Evolutionary conservation across 2,888 invertebrate species (phyloP), one percentile per base, ranked within the genome.

Genomic region (Erannis defoliaria): DNA sequence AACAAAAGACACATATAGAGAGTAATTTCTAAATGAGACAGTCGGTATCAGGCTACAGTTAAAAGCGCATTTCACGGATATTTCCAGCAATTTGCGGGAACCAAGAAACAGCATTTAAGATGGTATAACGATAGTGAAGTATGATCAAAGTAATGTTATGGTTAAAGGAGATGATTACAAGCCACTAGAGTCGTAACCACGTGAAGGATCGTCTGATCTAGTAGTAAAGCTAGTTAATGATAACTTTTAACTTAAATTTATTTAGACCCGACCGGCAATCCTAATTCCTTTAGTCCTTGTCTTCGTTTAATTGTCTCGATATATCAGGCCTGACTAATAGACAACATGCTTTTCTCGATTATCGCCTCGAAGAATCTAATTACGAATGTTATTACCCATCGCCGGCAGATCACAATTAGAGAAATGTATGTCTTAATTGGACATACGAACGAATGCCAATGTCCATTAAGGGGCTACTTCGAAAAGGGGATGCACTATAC

Each of bases 321-420:
- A 42, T 1, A 42, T 42, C 40, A 19, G 23, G 4, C 14, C 2
- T 14, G 26, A 6, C 18, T n/a, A 33, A 19, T 9, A 31, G 29
- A 10, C 31, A 1, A 19, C 19, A 9, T 46, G 31, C 46, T n/a
- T 46, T 46, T 46, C 18, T 40, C 54, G 26, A 21, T 55, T 46
- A 46, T 5, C 5, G 55, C 60, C 58, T 73, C 58, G 55, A 72
- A 80, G 80, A 78, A 78, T 76, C 80, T 82, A 77, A 85, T 86
- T 82, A 82, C 66, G 71, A 72, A 65, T 70, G 66, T 68, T 70
- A 83, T 85, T 79, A 81, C 75, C 66, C 73, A n/a, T n/a, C n/a
- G 70, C 71, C 45, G 42, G 68, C 68, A 46, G 64, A 62, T 60
- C 64, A 78, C 77, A 80, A 77, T n/a, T 73, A 72, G 75, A 74